Evolutionary conservation across 2,888 invertebrate species (phyloP).

Genomic region (Chrysolina oricalcia): DNA sequence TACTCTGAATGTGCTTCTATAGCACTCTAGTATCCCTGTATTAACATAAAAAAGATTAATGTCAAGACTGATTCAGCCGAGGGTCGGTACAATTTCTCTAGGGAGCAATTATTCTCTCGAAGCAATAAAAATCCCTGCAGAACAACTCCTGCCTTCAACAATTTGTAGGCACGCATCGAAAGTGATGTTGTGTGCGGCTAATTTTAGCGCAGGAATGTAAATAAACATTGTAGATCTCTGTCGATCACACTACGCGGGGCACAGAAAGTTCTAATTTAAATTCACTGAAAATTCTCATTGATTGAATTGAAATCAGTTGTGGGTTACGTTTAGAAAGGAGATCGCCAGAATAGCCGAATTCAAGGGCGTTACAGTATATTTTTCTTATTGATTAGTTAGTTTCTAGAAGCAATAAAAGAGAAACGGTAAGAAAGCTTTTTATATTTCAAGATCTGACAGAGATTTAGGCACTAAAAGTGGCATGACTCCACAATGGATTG

Average conservation of each 20-base stretch:
- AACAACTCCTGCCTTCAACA: background rate
- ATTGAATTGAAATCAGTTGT: background rate
- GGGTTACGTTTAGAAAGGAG: background rate
- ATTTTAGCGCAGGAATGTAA: constrained; percentile 5
- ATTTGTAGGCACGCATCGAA: constrained; percentile 3
- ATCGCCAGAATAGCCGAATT: too few species aligned
- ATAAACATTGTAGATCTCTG: background rate
- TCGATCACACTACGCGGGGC: background rate
- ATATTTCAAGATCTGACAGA: too few species aligned
- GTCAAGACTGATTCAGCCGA: background rate
- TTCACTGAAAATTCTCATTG: background rate
- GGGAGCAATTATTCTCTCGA: background rate
- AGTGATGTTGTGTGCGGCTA: background rate
- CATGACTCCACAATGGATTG: too few species aligned
- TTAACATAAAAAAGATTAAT: too few species aligned
- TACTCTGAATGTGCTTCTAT: too few species aligned
- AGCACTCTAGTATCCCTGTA: too few species aligned
- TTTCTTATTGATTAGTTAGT: too few species aligned
- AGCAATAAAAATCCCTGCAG: background rate
- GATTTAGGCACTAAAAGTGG: too few species aligned
- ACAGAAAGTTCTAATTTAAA: background rate
- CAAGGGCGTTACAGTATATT: too few species aligned
- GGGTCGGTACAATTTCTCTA: background rate
- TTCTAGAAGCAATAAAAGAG: too few species aligned
- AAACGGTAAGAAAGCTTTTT: too few species aligned